Evolutionary conservation across 2,113 vertebrate species (phyloP).

Genomic region (Dissostichus mawsoni): DNA sequence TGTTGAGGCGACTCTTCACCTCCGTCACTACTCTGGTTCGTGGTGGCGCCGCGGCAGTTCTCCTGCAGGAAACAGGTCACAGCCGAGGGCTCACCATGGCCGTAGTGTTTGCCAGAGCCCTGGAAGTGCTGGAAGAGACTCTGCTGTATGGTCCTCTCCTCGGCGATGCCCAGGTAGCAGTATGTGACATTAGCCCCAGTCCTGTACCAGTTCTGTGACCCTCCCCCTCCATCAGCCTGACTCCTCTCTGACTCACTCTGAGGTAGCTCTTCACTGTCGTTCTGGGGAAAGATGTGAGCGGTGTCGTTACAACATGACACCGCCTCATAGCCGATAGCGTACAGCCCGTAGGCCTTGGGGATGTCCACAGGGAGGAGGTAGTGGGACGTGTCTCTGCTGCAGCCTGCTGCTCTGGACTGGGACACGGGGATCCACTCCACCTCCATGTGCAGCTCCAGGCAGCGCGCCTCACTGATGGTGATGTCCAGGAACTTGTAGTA

Average conservation of each 20-base stretch:
- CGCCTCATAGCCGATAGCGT: slow-evolving; percentile 93
- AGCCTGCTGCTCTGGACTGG: slow-evolving; percentile 88
- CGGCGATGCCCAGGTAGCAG: slow-evolving; percentile 95
- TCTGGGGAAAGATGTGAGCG: slow-evolving; percentile 30
- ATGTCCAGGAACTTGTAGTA: slow-evolving; percentile 99
- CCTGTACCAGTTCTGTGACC: slow-evolving; percentile 39
- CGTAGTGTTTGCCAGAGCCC: slow-evolving; percentile 90
- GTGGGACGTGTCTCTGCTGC: slow-evolving; percentile 87
- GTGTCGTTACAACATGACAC: slow-evolving; percentile 56
- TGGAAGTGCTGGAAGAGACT: slow-evolving; percentile 96
- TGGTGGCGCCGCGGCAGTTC: slow-evolving; percentile 85
- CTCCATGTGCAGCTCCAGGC: slow-evolving; percentile 97
- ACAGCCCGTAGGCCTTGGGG: slow-evolving; percentile 94
- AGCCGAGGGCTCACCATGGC: slow-evolving; percentile 87
- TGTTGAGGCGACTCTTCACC: slow-evolving; percentile 79
- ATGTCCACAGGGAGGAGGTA: slow-evolving; percentile 96
- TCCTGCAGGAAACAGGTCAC: slow-evolving; percentile 94
- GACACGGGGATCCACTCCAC: slow-evolving; percentile 96
- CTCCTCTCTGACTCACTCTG: slow-evolving; percentile 66
- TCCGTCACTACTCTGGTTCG: slow-evolving; percentile 81
- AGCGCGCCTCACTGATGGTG: slow-evolving; percentile 96
- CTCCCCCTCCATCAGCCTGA: slow-evolving; percentile 39
- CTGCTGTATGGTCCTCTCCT: slow-evolving; percentile 95
- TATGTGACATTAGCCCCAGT: slow-evolving; percentile 88
- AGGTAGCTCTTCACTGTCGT: slow-evolving; percentile 62